Percentiles rank a stretch among this genome's conserved stretches.
Evolutionary conservation across 2,113 vertebrate genomes (phyloP).

Genomic region (Centropus bengalensis): DNA sequence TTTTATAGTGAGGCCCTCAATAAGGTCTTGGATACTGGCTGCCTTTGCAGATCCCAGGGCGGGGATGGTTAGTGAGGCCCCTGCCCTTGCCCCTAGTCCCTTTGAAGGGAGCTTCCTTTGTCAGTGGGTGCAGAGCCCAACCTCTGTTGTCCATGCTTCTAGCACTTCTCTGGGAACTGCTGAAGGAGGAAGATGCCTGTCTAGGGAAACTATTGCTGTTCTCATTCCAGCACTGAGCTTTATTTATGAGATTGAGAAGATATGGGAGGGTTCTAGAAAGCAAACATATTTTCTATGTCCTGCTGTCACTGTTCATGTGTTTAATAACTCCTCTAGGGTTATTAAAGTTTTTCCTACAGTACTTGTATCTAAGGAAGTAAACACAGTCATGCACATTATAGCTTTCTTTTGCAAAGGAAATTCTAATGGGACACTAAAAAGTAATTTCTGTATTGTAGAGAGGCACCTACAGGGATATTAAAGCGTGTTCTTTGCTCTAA

Average conservation of each 20-base stretch:
- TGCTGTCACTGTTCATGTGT: background rate
- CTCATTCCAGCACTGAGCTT: background rate
- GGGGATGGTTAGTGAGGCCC: background rate
- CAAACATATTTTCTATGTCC: background rate
- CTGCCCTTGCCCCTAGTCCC: background rate
- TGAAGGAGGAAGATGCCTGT: background rate
- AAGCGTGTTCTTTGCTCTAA: background rate
- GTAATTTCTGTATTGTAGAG: background rate
- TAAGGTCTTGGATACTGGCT: background rate
- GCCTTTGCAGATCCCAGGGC: background rate
- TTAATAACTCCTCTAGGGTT: background rate
- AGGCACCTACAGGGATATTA: background rate
- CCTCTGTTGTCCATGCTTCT: fast-evolving
- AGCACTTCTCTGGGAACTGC: background rate
- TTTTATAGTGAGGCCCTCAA: background rate
- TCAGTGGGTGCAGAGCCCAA: background rate
- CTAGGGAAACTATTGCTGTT: background rate
- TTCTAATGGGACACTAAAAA: background rate
- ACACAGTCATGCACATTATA: background rate
- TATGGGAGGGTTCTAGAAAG: background rate
- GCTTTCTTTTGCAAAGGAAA: background rate
- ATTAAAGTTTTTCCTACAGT: background rate
- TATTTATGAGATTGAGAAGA: background rate
- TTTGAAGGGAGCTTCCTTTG: fast-evolving
- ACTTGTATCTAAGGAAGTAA: background rate